Percentiles rank a stretch among this genome's conserved stretches.
Conservation (phyloP, 2,113 vertebrate genomes). For the Poecilia latipinna region DNA sequence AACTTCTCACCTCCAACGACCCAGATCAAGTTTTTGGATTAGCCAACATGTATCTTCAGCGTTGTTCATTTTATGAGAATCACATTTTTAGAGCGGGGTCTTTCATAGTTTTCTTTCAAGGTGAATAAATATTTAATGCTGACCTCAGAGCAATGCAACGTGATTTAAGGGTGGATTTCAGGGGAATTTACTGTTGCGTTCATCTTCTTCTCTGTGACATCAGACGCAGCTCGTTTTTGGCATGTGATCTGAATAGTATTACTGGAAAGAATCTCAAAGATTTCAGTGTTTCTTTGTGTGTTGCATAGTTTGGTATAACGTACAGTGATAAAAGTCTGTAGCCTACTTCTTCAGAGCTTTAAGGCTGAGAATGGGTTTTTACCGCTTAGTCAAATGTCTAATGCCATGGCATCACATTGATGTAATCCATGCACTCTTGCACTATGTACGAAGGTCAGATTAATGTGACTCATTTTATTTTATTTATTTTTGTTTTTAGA, state of each 20-base stretch:
- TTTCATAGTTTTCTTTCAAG: not conserved
- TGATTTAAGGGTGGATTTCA: not conserved
- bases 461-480: not conserved
- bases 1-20: not conserved
- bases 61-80: not conserved
- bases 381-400: no score
- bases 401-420: not conserved
- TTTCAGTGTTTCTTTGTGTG: not conserved
- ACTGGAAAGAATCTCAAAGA: constrained; percentile 1
- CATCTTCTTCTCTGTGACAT: not conserved
- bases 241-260: not conserved
- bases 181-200: not conserved
- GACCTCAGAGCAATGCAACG: not conserved
- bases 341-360: not conserved
- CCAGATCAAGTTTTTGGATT: not conserved
- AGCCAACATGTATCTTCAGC: not conserved
- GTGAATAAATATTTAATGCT: not conserved
- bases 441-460: not conserved
- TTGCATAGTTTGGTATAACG: not conserved
- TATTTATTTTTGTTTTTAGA: not conserved
- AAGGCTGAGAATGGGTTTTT: not conserved
- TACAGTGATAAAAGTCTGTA: not conserved
- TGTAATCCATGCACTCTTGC: not conserved
- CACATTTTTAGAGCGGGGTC: not conserved
- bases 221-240: not conserved